phyloP scores from a whole-genome alignment of 2,797 vertebrate genomes.

The Gorsachius magnificus region DNA sequence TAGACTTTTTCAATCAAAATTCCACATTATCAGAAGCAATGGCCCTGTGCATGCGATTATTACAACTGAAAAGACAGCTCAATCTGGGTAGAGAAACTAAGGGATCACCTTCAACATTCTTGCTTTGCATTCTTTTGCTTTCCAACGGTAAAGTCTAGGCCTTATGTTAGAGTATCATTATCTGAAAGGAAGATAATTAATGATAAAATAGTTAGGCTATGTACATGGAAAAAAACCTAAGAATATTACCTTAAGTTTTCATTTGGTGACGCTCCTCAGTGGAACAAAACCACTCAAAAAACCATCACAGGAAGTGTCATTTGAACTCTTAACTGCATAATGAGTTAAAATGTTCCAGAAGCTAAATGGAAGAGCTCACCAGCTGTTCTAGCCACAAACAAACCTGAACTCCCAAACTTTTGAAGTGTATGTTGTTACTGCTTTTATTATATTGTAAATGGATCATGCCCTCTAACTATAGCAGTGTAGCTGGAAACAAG shows the following conservation, averaged over 20 bases:
- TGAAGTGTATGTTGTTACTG: background rate
- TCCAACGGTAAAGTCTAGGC: background rate
- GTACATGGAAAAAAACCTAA: background rate
- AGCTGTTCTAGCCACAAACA: background rate
- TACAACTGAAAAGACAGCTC: background rate
- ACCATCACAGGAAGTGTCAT: background rate
- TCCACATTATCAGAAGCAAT: background rate
- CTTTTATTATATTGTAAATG: background rate
- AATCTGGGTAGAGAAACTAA: background rate
- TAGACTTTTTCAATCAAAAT: background rate
- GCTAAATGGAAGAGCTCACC: background rate
- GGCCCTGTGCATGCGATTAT: background rate
- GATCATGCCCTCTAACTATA: background rate
- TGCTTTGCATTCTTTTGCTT: no score
- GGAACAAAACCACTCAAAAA: background rate
- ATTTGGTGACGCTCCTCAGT: background rate
- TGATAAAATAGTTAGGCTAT: background rate
- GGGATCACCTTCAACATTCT: background rate
- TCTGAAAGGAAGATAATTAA: background rate
- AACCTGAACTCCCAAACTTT: background rate
- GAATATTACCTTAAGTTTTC: background rate
- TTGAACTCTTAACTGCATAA: background rate
- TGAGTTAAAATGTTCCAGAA: background rate
- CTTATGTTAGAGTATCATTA: background rate
- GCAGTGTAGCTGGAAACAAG: background rate